phyloP scores from a whole-genome alignment of 2,113 vertebrate species.

The Paracyprichromis sp. region DNA sequence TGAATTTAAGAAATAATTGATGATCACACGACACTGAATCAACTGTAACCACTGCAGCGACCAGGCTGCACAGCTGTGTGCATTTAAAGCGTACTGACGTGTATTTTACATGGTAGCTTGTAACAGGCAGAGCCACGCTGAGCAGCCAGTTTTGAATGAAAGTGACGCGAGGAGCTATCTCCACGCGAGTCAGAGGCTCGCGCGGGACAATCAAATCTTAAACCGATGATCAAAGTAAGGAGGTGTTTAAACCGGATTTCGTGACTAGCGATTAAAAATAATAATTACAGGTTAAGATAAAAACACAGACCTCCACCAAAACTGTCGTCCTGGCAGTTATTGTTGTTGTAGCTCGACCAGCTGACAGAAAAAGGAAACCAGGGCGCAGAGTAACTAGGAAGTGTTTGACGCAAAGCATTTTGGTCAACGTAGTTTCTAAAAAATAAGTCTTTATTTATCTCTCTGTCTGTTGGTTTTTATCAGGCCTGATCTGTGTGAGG shows the following conservation, averaged over 20 bases:
- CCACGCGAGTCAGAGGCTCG: background rate
- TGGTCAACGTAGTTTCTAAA: conserved; percentile 24
- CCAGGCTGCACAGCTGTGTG: background rate
- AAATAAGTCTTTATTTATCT: rapidly evolving
- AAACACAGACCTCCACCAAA: background rate
- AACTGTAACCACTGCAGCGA: background rate
- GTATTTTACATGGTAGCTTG: background rate
- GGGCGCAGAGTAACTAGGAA: conserved; percentile 41
- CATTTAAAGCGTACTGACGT: rapidly evolving
- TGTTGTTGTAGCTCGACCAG: background rate
- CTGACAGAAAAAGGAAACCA: background rate
- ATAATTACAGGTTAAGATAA: rapidly evolving
- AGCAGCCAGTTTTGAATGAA: background rate
- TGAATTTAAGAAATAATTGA: rapidly evolving
- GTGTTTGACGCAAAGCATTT: conserved; percentile 16
- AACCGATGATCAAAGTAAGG: background rate
- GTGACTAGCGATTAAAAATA: background rate
- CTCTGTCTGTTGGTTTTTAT: rapidly evolving
- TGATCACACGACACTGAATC: background rate
- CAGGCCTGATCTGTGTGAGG: background rate
- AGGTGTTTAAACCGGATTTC: background rate
- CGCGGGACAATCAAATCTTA: background rate
- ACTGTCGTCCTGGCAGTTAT: background rate
- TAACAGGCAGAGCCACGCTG: background rate
- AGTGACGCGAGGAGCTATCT: background rate